Evolutionary conservation across 2,888 invertebrate species (phyloP).

Genomic region (Drosophila kambysellisi): DNA sequence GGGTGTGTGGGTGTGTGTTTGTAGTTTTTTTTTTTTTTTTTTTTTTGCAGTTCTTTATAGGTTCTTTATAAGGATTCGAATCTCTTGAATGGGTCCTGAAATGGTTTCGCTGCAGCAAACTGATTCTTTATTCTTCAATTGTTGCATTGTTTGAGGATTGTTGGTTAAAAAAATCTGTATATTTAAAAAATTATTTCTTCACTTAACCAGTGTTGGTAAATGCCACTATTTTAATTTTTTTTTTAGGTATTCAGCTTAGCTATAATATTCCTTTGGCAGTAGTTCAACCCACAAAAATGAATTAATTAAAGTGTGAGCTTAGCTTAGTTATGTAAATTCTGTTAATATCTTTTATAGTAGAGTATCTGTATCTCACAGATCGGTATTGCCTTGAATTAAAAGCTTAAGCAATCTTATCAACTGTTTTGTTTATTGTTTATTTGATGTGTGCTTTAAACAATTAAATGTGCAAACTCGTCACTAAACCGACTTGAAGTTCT

Average conservation of each 20-base stretch:
- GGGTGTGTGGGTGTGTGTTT: neutral
- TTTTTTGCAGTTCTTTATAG: neutral
- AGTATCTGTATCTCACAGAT: neutral
- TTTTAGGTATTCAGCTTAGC: neutral
- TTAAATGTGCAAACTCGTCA: conserved; percentile 7
- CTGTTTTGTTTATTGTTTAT: neutral
- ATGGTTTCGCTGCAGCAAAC: neutral
- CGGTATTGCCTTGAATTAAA: neutral
- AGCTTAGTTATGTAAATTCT: neutral
- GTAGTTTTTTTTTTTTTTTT: neutral
- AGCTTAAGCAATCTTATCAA: neutral
- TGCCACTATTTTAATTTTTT: neutral
- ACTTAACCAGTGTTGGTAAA: neutral
- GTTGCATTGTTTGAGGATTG: neutral
- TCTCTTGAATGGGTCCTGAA: neutral
- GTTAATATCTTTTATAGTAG: neutral
- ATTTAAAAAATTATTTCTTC: neutral
- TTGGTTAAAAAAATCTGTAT: neutral
- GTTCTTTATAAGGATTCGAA: neutral
- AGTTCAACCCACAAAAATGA: neutral
- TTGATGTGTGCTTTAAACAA: conserved; percentile 1
- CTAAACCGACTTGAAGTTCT: neutral
- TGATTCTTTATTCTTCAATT: neutral
- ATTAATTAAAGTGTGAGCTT: neutral
- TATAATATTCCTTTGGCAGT: neutral